A percentile compares a stretch with the other conserved stretches of the same genome.
Evolutionary conservation across 35 echinoderm and acorn worm species (phyloP).

Genomic region (Amphiura filiformis): DNA sequence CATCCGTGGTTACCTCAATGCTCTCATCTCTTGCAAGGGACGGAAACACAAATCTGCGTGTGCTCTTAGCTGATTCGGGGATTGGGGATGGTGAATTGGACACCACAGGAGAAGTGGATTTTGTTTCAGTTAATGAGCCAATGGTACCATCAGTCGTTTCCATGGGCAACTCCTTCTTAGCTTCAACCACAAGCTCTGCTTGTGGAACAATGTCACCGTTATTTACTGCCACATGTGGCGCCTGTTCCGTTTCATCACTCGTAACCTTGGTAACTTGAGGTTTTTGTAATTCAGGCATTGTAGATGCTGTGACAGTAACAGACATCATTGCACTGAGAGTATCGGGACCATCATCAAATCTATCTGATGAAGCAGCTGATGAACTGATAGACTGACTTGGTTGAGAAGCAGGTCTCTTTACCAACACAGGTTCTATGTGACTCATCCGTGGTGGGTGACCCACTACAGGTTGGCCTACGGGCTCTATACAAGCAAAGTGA

Average conservation of each 20-base stretch:
- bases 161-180: not conserved
- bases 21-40: not conserved
- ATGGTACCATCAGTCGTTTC: not conserved
- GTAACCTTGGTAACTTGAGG: no score
- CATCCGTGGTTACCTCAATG: conserved; percentile 27
- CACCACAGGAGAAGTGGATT: no score
- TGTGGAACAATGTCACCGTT: no score
- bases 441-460: not conserved
- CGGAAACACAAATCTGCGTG: not conserved
- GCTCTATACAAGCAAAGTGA: conserved; percentile 55
- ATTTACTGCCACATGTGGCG: no score
- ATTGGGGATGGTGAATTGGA: not conserved
- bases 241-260: not conserved
- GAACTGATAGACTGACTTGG: not conserved
- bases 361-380: not conserved
- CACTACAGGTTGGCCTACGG: conserved; percentile 21
- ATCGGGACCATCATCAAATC: not conserved
- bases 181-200: not conserved
- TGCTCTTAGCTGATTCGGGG: no score
- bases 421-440: not conserved
- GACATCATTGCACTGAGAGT: not conserved
- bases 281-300: no score
- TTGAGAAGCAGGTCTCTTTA: not conserved
- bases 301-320: no score
- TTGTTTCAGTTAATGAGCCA: not conserved